Base-by-base conservation (phyloP, 2,888 invertebrate genomes). In the Tenthredo mesomela region DNA sequence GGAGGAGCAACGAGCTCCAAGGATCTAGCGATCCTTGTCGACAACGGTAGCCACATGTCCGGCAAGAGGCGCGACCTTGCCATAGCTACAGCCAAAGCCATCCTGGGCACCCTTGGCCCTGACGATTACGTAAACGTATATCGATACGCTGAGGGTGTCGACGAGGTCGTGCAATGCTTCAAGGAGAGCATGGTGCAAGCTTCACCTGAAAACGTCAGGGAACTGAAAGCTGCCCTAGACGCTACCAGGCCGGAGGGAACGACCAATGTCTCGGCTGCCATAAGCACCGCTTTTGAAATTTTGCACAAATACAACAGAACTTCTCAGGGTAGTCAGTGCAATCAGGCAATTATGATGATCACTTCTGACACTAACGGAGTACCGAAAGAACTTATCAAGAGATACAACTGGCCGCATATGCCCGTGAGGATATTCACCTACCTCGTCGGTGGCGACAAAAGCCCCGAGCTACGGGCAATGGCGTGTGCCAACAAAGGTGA, bases 61-160 rank as follows among this genome's bases (percentile, higher is more conserved):
- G 97, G 97, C 0, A 96, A 97, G 86, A 95, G 97, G 87, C 96
- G 97, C 90, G 96, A 97, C 88, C 95, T 99, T 84, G 98, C 98
- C 1, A 96, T 97, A 91, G 96, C 97, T 29, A 99, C 99, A 0
- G 97, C 98, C 0, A 96, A 96, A 84, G 97, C 97, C 21, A 96
- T 99, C 86, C 94, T 99, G 87, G 98, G 99, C 88, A 99, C 99
- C 0, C 95, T 99, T 6, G 98, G 98, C 1, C 98, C 99, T 88
- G 97, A 99, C 92, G 99, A 99, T 93, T 99, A 97, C 93, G 98
- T 99, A 84, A 99, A 99, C 92, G 96, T 99, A 77, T 97, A 97
- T 91, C 96, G 97, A 92, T 99, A 99, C 93, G 96, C 98, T 67
- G 97, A 98, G 84, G 95, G 95, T 0, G 96, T 97, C 0, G 95